A percentile compares a stretch with the other conserved stretches of the same genome.
phyloP scores from a whole-genome alignment of 2,113 vertebrate genomes.

The Apodemus sylvaticus region DNA sequence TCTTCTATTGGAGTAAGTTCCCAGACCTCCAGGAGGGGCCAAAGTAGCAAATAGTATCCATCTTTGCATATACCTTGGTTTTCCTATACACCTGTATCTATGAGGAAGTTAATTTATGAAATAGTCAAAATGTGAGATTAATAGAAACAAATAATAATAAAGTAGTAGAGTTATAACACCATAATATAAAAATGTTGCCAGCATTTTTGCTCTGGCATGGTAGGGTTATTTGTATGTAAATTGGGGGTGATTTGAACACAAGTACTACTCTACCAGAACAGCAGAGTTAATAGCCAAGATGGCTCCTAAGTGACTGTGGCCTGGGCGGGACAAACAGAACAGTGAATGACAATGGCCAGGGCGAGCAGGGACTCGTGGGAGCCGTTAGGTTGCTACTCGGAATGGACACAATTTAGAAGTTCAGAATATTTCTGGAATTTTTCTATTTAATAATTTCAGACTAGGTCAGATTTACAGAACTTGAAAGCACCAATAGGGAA shows the following conservation, averaged over 20 bases:
- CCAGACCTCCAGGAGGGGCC: neutral
- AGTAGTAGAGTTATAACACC: neutral
- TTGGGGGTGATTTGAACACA: neutral
- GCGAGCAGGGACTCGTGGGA: neutral
- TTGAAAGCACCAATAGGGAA: accelerated
- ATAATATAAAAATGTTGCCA: neutral
- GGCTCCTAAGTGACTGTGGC: neutral
- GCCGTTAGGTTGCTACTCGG: neutral
- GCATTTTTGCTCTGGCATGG: neutral
- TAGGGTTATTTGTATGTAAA: neutral
- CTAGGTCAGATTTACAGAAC: neutral
- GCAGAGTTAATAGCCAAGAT: neutral
- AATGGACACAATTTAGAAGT: neutral
- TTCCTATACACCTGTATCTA: neutral
- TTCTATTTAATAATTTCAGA: neutral
- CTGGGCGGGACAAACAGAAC: neutral
- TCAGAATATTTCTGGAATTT: neutral
- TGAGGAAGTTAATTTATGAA: neutral
- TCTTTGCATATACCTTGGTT: too few species aligned
- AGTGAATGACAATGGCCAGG: neutral
- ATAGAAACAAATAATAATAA: neutral
- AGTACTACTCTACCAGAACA: too few species aligned
- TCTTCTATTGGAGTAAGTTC: neutral
- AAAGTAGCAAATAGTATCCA: neutral
- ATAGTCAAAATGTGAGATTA: neutral